Evolutionary conservation across 2,797 vertebrate species (phyloP).

Genomic region (Taeniopygia guttata): DNA sequence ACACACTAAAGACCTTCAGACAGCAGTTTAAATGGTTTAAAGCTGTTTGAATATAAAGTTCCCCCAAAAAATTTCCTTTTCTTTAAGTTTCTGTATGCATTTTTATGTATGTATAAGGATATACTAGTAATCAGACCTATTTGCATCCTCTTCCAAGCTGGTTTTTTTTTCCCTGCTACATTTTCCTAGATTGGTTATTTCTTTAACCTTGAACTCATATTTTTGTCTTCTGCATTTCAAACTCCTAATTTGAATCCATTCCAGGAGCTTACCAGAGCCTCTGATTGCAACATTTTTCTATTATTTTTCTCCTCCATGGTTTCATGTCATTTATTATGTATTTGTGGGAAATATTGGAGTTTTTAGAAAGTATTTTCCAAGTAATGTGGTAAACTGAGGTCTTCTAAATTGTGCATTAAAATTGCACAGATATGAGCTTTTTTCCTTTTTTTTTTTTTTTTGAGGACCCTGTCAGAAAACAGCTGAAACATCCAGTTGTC

Average conservation of each 20-base stretch:
- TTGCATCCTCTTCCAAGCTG: not conserved
- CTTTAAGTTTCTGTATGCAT: not conserved
- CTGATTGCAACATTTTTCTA: not conserved
- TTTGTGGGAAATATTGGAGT: not conserved
- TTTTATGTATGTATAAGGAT: not conserved
- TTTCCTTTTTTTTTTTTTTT: not conserved
- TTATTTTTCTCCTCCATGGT: not conserved
- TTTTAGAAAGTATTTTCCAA: not conserved
- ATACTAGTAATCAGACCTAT: conserved; percentile 1
- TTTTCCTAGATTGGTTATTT: not conserved
- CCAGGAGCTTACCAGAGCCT: not conserved
- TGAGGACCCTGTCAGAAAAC: not conserved
- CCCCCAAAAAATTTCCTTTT: not conserved
- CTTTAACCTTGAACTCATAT: conserved; percentile 49
- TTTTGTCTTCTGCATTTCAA: conserved; percentile 9
- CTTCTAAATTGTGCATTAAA: not conserved
- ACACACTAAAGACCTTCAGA: conserved; percentile 41
- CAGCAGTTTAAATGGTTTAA: conserved; percentile 26
- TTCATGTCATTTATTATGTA: not conserved
- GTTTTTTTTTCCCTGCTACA: not conserved
- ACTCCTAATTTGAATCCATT: conserved; percentile 6
- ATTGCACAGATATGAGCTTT: not conserved
- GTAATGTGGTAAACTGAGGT: not conserved
- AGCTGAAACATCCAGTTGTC: not conserved
- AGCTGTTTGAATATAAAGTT: conserved; percentile 20